Conservation (phyloP, 53 echinoderm and acorn worm species). For the Antedon mediterranea region DNA sequence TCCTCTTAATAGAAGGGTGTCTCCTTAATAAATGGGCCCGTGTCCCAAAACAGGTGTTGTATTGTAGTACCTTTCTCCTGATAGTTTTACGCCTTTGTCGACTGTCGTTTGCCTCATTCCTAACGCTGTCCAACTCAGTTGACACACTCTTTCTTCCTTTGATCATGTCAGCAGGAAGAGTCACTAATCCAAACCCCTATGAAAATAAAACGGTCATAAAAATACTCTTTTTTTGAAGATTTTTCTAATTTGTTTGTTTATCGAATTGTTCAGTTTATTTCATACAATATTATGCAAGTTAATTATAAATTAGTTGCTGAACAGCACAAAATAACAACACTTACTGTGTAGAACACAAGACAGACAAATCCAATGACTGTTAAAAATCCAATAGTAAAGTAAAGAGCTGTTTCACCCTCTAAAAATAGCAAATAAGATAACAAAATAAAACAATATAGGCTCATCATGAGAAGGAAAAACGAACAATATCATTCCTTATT, state of each 20-base stretch:
- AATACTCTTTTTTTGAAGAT: too few relatives aligned
- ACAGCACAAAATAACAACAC: too few relatives aligned
- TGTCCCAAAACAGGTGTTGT: not conserved
- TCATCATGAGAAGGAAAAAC: too few relatives aligned
- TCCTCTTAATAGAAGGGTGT: too few relatives aligned
- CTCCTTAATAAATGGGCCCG: too few relatives aligned
- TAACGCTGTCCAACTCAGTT: not conserved
- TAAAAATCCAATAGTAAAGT: constrained; percentile 45
- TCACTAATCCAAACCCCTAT: not conserved
- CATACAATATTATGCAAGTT: too few relatives aligned
- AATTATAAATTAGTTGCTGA: too few relatives aligned
- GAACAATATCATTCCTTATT: not conserved
- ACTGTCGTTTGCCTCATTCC: not conserved
- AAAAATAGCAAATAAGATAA: constrained; percentile 4
- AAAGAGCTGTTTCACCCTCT: constrained; percentile 66
- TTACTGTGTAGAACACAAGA: constrained; percentile 57
- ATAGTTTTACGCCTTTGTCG: not conserved
- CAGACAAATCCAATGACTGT: constrained; percentile 47
- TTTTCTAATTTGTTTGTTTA: too few relatives aligned
- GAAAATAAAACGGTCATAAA: not conserved
- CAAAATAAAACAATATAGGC: not conserved
- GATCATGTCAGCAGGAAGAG: not conserved
- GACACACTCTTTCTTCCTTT: not conserved
- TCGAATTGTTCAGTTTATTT: too few relatives aligned
- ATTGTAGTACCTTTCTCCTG: not conserved